Base-by-base conservation (phyloP, 2,888 invertebrate species). In the Malthinus seriepunctatus region DNA sequence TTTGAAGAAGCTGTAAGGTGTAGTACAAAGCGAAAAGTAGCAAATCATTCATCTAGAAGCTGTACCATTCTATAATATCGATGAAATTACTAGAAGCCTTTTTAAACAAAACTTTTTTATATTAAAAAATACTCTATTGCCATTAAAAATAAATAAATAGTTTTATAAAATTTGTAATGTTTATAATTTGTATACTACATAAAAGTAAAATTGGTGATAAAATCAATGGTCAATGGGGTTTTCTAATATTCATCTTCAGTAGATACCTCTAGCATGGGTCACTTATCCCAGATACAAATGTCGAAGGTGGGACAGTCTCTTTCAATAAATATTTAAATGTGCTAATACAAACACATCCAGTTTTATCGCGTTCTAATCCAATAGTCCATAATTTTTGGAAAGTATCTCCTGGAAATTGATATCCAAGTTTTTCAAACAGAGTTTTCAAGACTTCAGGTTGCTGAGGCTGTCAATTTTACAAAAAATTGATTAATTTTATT, bases 281-380 rank as follows among this genome's bases (percentile, higher is more conserved):
- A 23, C 23, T 23, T 23, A 23, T 23, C 23, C 23, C 3, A 23
- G 23, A 23, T 5, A 23, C 23, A 23, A 93, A 23, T 93, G 60
- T 63, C 5, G 65, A 63, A 5, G 69, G 63, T 4, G 70, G 70
- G 32, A 69, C 57, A 7, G 70, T 60, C 23, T 67, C 60, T 37
- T 73, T 67, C 33, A 78, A 31, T 48, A 78, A 50, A 12, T 70
- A 65, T 47, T 74, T 73, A 56, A 84, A 84, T 6, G 84, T 84
- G 71, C 84, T 83, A 38, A 79, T 81, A 65, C 84, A 84, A 31
- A 85, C 84, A 73, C 76, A 76, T 2, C 81, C 83, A 63, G 80
- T 75, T 33, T 81, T 78, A 70, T 84, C 84, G 52, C 72, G 69
- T 63, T 81, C 77, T 62, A 79, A 72, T 1, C 84, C 84, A 63